These are phyloP conservation scores for Sinelater perroti DNA, from an alignment of 2,888 invertebrate species.

Conservation along the genomic window DNA sequence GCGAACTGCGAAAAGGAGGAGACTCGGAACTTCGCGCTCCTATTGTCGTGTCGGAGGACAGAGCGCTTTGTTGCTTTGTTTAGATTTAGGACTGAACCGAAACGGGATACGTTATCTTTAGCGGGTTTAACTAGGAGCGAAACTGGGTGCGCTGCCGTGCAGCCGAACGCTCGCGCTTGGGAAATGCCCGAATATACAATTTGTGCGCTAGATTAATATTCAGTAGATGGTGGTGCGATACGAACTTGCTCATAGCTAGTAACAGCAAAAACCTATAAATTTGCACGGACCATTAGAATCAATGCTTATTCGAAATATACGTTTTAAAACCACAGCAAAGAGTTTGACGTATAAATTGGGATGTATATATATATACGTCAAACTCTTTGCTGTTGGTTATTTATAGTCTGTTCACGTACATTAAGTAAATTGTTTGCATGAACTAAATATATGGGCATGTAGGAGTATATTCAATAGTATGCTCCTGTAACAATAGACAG, in stretches of 20 bases:
- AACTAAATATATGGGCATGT: too few relatives aligned
- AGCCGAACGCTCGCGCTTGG: slow-evolving; percentile 22
- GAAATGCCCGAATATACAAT: slow-evolving; percentile 25
- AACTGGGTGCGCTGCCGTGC: slow-evolving; percentile 10
- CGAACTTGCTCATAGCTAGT: background rate
- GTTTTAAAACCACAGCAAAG: too few relatives aligned
- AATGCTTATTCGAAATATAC: too few relatives aligned
- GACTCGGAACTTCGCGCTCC: background rate
- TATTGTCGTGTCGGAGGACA: background rate
- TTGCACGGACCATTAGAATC: too few relatives aligned
- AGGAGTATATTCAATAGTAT: too few relatives aligned
- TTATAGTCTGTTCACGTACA: too few relatives aligned
- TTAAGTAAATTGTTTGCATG: too few relatives aligned
- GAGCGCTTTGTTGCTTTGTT: slow-evolving; percentile 11
- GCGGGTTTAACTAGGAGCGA: slow-evolving; percentile 10
- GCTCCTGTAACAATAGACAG: too few relatives aligned
- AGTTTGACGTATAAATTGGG: too few relatives aligned
- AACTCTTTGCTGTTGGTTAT: too few relatives aligned
- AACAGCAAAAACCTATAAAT: too few relatives aligned
- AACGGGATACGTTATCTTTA: slow-evolving; percentile 24
- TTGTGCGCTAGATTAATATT: slow-evolving; percentile 19
- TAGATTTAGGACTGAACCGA: slow-evolving; percentile 21
- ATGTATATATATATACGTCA: too few relatives aligned
- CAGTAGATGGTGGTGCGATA: background rate
- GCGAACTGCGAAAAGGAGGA: background rate